Evolutionary conservation across 2,113 vertebrate species (phyloP).

Genomic region (Rhynchomys soricoides): DNA sequence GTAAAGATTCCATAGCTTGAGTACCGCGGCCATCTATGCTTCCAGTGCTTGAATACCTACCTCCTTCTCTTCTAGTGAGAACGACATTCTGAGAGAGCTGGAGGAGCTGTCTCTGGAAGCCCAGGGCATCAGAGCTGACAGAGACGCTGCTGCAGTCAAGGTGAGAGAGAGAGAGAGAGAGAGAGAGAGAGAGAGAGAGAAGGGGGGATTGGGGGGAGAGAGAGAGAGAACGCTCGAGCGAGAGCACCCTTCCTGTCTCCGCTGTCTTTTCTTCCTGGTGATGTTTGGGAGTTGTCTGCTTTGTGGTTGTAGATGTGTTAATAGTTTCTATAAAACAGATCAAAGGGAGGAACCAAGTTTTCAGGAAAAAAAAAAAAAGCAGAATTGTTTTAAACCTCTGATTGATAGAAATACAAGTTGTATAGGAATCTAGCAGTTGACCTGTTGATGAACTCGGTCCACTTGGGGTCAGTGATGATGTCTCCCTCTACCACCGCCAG

Average conservation of each 20-base stretch:
- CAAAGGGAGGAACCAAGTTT: not conserved
- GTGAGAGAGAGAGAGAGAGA: constrained; percentile 79
- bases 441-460: constrained; percentile 20
- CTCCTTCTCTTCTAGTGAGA: constrained; percentile 91
- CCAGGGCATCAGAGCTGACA: constrained; percentile 89
- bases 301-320: constrained; percentile 2
- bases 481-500: not conserved
- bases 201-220: no score
- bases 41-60: constrained; percentile 31
- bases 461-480: not conserved
- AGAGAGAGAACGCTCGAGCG: no score
- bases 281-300: not conserved
- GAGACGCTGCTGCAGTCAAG: constrained; percentile 87
- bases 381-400: constrained; percentile 12
- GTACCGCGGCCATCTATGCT: constrained; percentile 46
- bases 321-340: constrained; percentile 53
- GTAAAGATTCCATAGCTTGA: constrained; percentile 41
- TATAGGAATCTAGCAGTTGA: constrained; percentile 42
- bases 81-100: constrained; percentile 97
- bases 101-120: constrained; percentile 95
- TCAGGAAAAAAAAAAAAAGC: not conserved
- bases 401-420: not conserved
- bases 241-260: not conserved
- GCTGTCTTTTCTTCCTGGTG: not conserved
- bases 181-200: no score